Evolutionary conservation across 2,797 vertebrate species (phyloP).

Genomic region (Enteromius radiatus): DNA sequence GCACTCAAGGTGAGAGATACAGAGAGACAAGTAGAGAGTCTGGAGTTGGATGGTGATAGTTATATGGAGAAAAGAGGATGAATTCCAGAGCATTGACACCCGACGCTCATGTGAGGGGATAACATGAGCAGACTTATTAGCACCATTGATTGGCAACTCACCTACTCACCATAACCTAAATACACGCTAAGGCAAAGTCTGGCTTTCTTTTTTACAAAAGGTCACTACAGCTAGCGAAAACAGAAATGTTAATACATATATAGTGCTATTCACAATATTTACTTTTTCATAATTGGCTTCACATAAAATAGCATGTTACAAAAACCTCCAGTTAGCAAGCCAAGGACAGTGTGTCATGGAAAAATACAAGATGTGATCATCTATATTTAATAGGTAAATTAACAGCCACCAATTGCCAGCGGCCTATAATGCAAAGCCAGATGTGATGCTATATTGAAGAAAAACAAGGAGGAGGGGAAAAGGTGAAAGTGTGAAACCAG

Average conservation of each 20-base stretch:
- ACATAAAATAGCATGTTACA: neutral
- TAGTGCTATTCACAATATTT: neutral
- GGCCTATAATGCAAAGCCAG: neutral
- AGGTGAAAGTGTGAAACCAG: constrained; percentile 43
- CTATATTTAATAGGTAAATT: constrained; percentile 14
- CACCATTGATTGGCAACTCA: neutral
- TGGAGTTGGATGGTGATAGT: constrained; percentile 12
- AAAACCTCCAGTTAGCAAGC: neutral
- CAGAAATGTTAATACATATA: neutral
- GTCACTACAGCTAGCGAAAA: neutral
- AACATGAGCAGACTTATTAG: constrained; percentile 17
- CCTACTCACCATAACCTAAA: neutral
- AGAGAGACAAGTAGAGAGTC: constrained; percentile 5
- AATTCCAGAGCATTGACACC: constrained; percentile 27
- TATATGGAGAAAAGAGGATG: neutral
- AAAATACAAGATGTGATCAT: neutral
- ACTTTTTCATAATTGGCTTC: neutral
- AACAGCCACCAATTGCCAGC: neutral
- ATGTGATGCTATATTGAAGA: neutral
- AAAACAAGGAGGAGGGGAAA: constrained; percentile 5
- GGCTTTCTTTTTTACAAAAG: neutral
- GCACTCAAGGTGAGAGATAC: constrained; percentile 22
- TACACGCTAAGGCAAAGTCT: neutral
- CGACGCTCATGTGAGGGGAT: constrained; percentile 14
- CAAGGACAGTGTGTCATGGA: neutral